These are phyloP conservation scores for Andricus grossulariae DNA, from an alignment of 1,140 invertebrate species.

Conservation along the genomic window DNA sequence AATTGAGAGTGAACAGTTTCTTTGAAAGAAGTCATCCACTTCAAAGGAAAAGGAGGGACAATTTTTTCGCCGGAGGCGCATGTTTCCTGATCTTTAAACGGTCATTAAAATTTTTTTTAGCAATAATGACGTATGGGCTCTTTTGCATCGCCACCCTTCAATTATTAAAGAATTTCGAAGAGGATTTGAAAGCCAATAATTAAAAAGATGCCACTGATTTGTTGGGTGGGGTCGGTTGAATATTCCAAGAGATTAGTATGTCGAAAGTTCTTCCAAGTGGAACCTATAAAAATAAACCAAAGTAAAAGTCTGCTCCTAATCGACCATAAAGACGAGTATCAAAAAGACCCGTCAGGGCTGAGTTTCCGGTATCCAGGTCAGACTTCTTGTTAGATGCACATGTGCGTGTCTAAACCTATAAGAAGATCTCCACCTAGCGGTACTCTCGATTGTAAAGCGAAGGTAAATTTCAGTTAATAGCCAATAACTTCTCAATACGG, in stretches of 20 bases:
- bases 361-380: constrained; percentile 49
- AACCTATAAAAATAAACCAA: background rate
- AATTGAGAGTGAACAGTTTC: too few relatives aligned
- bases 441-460: background rate
- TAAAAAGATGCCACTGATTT: background rate
- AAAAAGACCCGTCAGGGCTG: constrained; percentile 28
- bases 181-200: background rate
- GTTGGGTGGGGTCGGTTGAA: background rate
- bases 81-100: too few relatives aligned
- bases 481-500: constrained; percentile 35
- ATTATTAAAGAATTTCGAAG: too few relatives aligned
- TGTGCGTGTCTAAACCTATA: constrained; percentile 21
- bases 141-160: too few relatives aligned
- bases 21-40: too few relatives aligned
- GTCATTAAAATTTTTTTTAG: too few relatives aligned
- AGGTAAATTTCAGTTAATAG: constrained; percentile 39
- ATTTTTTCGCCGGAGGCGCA: too few relatives aligned
- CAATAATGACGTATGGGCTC: too few relatives aligned
- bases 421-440: constrained; percentile 20
- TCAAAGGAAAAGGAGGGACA: too few relatives aligned
- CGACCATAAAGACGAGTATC: background rate
- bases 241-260: background rate
- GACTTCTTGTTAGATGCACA: constrained; percentile 2
- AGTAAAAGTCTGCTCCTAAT: background rate
- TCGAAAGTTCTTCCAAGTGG: background rate